These are phyloP conservation scores for Drosophila neotestacea DNA, from an alignment of 2,888 invertebrate species.

Conservation along the genomic window DNA sequence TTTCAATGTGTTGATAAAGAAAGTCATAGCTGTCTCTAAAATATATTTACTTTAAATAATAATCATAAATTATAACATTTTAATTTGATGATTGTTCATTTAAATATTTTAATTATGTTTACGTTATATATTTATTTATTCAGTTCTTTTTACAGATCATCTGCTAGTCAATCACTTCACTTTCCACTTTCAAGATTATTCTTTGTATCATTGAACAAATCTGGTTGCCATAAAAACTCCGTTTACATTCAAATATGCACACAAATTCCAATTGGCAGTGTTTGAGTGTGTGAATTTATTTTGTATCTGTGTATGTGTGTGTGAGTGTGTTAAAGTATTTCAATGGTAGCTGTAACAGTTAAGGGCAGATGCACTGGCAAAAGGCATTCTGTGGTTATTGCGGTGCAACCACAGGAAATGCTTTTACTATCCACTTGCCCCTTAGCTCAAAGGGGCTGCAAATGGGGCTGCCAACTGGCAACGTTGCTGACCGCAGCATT, in stretches of 20 bases:
- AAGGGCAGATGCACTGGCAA: slow-evolving; percentile 51
- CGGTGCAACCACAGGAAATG: slow-evolving; percentile 66
- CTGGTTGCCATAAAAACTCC: slow-evolving; percentile 12
- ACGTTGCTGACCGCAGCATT: slow-evolving; percentile 65
- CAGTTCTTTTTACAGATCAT: no score
- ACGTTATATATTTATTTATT: no score
- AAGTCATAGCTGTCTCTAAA: no score
- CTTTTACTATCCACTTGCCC: slow-evolving; percentile 53
- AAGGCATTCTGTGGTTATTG: slow-evolving; percentile 72
- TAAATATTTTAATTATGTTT: no score
- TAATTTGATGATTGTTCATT: no score
- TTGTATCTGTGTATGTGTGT: slow-evolving; percentile 10
- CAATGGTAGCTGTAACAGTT: slow-evolving; percentile 31
- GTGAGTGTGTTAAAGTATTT: slow-evolving; percentile 31
- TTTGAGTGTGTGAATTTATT: slow-evolving; percentile 18
- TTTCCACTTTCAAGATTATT: neutral
- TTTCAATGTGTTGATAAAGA: no score
- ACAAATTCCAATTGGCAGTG: slow-evolving; percentile 22
- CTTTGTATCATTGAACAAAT: slow-evolving; percentile 22
- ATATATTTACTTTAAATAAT: no score
- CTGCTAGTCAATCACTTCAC: neutral
- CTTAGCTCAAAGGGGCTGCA: slow-evolving; percentile 39
- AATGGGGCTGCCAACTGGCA: slow-evolving; percentile 16
- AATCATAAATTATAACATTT: no score
- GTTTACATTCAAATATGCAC: slow-evolving; percentile 18